Conservation (phyloP, 2,113 vertebrate species). For the Felis chaus region DNA sequence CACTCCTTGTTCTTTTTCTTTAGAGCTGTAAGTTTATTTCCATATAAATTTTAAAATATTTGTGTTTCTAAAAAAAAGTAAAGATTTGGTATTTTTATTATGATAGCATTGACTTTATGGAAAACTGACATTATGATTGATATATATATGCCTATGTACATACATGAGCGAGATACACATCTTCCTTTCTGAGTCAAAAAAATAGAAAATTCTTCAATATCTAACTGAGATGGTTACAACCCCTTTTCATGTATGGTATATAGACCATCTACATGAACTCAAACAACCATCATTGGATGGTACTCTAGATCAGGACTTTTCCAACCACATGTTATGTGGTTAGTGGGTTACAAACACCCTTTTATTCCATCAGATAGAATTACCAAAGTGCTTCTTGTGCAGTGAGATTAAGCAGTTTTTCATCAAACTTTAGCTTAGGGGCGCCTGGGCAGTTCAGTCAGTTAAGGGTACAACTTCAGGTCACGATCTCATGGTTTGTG, state of each 20-base stretch:
- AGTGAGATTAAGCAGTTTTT: neutral
- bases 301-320: neutral
- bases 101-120: neutral
- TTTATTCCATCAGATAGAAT: neutral
- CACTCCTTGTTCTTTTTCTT: neutral
- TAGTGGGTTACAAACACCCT: neutral
- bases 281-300: neutral
- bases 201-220: neutral
- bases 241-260: too few relatives aligned
- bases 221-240: neutral
- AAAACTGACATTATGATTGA: neutral
- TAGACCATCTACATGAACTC: neutral
- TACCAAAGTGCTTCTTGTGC: neutral
- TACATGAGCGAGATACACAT: neutral
- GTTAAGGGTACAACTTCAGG: too few relatives aligned
- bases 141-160: neutral
- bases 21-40: neutral
- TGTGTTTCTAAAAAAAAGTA: neutral
- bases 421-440: neutral
- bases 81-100: neutral
- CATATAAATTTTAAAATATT: neutral
- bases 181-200: too few relatives aligned
- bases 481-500: too few relatives aligned
- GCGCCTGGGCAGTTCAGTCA: too few relatives aligned
- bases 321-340: neutral